These are phyloP conservation scores for Caenorhabditis elegans DNA, from an alignment of 1,140 invertebrate species.

Conservation along the genomic window DNA sequence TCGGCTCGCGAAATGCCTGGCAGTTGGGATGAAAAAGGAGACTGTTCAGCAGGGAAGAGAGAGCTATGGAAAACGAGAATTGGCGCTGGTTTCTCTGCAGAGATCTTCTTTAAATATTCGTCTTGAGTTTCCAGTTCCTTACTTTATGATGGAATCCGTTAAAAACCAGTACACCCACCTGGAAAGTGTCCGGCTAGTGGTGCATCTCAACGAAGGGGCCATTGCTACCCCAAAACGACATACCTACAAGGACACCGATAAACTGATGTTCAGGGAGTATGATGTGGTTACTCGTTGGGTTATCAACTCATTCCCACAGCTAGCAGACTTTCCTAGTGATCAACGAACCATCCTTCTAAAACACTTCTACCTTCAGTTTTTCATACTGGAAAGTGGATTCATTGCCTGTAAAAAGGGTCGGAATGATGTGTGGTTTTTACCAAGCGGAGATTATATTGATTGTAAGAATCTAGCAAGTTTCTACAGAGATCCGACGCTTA, in stretches of 20 bases:
- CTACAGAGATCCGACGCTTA: not conserved
- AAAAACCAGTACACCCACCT: not conserved
- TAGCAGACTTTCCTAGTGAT: not conserved
- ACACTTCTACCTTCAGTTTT: constrained; percentile 2
- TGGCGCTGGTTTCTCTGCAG: too few relatives aligned
- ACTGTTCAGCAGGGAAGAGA: not conserved
- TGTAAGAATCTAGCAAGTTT: not conserved
- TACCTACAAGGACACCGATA: not conserved
- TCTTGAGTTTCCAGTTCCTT: not conserved
- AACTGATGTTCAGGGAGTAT: not conserved
- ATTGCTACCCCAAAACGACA: not conserved
- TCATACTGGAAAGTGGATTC: not conserved
- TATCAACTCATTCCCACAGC: not conserved
- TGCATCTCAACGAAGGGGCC: not conserved
- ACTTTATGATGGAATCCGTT: not conserved
- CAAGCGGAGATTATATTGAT: not conserved
- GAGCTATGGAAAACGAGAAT: not conserved
- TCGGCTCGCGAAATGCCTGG: not conserved
- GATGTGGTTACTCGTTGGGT: not conserved
- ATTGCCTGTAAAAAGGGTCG: not conserved
- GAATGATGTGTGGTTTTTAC: not conserved
- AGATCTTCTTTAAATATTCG: not conserved
- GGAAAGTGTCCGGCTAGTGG: not conserved
- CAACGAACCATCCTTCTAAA: not conserved
- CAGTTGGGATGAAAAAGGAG: not conserved